phyloP scores from a whole-genome alignment of 1,140 invertebrate species.

The Bombus superbus region DNA sequence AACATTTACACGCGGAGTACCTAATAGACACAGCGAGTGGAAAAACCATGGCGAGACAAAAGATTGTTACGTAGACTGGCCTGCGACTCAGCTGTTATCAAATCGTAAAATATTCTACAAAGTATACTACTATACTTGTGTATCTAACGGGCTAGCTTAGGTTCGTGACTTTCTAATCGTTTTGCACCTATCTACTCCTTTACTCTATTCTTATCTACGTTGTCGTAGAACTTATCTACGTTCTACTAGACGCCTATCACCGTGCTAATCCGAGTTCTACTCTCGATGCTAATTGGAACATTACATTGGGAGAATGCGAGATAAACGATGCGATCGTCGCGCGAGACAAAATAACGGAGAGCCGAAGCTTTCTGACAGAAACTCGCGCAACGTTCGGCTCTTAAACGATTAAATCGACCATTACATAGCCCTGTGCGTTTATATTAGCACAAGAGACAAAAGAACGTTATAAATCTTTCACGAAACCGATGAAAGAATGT shows the following conservation, averaged over 20 bases:
- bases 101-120: neutral
- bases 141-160: neutral
- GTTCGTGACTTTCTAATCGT: constrained; percentile 5
- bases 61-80: neutral
- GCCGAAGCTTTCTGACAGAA: too few species aligned
- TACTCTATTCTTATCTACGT: neutral
- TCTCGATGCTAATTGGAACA: neutral
- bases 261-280: neutral
- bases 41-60: neutral
- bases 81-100: neutral
- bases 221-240: neutral
- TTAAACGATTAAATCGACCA: neutral
- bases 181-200: neutral
- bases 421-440: too few species aligned
- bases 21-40: too few species aligned
- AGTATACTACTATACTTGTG: neutral
- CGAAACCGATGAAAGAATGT: neutral
- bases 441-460: neutral
- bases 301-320: neutral
- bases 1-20: too few species aligned
- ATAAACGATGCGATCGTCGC: too few species aligned
- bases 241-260: neutral
- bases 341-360: too few species aligned
- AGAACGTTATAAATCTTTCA: neutral
- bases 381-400: too few species aligned